Evolutionary conservation across 2,113 vertebrate genomes (phyloP).

Genomic region (Lanius ludovicianus): DNA sequence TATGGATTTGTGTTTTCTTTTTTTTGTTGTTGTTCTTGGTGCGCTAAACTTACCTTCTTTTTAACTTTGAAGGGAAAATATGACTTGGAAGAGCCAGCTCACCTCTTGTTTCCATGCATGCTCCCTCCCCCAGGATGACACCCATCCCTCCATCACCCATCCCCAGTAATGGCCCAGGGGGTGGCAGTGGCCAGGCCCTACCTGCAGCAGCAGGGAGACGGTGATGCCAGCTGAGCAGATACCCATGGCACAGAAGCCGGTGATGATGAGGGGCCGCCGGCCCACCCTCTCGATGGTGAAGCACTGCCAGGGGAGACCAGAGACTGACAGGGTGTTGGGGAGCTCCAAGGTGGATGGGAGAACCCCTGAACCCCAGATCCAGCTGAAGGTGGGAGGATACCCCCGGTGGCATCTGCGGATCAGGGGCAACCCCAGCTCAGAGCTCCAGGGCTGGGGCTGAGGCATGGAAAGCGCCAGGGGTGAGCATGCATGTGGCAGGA

Average conservation of each 20-base stretch:
- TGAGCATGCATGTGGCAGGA: neutral
- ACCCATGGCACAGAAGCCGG: constrained; percentile 87
- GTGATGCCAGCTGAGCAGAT: constrained; percentile 86
- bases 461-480: neutral
- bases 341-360: fast-evolving
- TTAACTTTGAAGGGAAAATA: neutral
- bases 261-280: constrained; percentile 83
- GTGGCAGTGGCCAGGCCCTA: constrained; percentile 16
- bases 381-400: neutral
- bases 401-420: fast-evolving
- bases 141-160: neutral
- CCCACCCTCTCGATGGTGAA: constrained; percentile 87
- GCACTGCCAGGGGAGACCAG: constrained; percentile 71
- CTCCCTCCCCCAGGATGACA: neutral
- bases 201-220: constrained; percentile 81
- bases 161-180: neutral
- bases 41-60: neutral
- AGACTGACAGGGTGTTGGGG: fast-evolving
- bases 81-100: neutral
- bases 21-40: neutral
- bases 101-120: fast-evolving
- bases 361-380: neutral
- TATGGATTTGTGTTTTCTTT: neutral
- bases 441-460: neutral
- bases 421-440: neutral